Base-by-base conservation (phyloP, 2,888 invertebrate species). In the Cephus runcator region DNA sequence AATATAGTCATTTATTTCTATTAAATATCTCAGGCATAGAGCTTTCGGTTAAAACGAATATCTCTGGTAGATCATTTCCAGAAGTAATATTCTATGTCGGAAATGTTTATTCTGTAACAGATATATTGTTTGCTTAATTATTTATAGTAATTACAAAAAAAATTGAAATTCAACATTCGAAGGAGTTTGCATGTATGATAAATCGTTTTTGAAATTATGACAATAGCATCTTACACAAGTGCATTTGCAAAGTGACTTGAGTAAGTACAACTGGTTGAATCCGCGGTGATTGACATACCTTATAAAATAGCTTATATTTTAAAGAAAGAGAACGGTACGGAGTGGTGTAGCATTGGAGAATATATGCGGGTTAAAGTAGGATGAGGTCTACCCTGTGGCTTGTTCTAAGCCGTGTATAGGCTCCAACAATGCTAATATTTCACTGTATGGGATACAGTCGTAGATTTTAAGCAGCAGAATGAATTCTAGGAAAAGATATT, bases 1-100 rank as follows among this genome's bases (percentile, higher is more conserved):
- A 73, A 75, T 12, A 69, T 31, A 34, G 35, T 68, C 69, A 68
- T 34, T 33, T 75, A 69, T 69, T 69, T 75, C 35, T 73, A 73
- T 73, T 33, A 73, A 73, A 73, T 56, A 56, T 56, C 56, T 23
- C 56, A 56, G 56, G 9, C 56, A 56, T 56, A 56, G 40, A 56
- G 56, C 9, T 56, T 56, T 23, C 23, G 56, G 56, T 9, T 56
- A 9, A 56, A 56, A 56, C 56, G 9, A 23, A 56, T 56, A 23
- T 56, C 23, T 40, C 56, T 56, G 56, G 56, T 56, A 23, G 56
- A 56, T 56, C 56, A 56, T 56, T 56, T 56, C 56, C 56, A 23
- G 56, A 56, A 56, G 56, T 56, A 56, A 56, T 56, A 23, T 56
- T 23, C 23, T 56, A 56, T 9, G 56, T 56, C 15, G 23, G 56